These are phyloP conservation scores for Matsumyia berberina DNA, from an alignment of 2,888 invertebrate species.

Conservation along the genomic window DNA sequence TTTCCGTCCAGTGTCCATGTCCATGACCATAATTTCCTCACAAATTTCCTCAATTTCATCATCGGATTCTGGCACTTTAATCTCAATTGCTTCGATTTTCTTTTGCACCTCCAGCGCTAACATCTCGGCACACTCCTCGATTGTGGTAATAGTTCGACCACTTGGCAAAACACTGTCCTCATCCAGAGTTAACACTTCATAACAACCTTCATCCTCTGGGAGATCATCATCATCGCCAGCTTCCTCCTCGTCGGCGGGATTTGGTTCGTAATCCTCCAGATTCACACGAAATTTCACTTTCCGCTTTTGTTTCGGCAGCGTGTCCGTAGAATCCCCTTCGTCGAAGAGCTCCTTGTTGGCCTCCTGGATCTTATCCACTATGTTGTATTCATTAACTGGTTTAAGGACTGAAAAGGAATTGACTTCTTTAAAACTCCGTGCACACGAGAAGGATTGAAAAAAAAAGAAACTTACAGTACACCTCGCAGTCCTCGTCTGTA, in stretches of 20 bases:
- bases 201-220: slow-evolving; percentile 52
- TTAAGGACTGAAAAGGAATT: slow-evolving; percentile 80
- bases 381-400: slow-evolving; percentile 85
- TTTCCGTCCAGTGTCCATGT: slow-evolving; percentile 76
- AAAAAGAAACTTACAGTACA: slow-evolving; percentile 82
- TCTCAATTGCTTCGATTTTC: slow-evolving; percentile 70
- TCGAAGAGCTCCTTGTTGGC: slow-evolving; percentile 85
- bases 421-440: neutral
- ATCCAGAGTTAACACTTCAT: slow-evolving; percentile 60
- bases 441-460: slow-evolving; percentile 34
- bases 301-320: slow-evolving; percentile 75
- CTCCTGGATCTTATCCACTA: slow-evolving; percentile 85
- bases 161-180: slow-evolving; percentile 43
- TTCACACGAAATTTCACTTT: slow-evolving; percentile 85
- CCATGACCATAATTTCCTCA: slow-evolving; percentile 81
- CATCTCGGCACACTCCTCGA: slow-evolving; percentile 69
- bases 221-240: neutral
- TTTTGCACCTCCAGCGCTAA: slow-evolving; percentile 56
- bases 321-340: slow-evolving; percentile 67
- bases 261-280: slow-evolving; percentile 85
- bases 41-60: slow-evolving; percentile 81
- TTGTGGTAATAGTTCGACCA: slow-evolving; percentile 44
- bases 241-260: slow-evolving; percentile 39
- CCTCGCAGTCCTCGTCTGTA: slow-evolving; percentile 84
- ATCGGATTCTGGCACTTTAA: slow-evolving; percentile 56